These are phyloP conservation scores for Nebria ingens DNA, from an alignment of 1,140 invertebrate species.

Conservation along the genomic window DNA sequence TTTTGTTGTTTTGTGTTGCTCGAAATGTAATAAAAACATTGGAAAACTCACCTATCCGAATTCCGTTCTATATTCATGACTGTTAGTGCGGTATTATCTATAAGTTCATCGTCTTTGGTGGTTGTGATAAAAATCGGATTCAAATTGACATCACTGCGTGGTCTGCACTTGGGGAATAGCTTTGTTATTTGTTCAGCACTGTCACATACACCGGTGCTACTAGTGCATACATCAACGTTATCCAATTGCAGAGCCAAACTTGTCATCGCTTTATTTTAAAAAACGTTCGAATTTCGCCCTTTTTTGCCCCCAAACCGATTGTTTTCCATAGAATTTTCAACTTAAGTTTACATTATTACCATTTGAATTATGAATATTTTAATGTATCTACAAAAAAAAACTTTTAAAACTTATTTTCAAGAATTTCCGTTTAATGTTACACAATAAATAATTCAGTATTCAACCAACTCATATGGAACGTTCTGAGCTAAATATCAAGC, in stretches of 20 bases:
- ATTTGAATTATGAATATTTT: too few relatives aligned
- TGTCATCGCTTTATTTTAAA: conserved; percentile 30
- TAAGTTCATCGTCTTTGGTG: conserved; percentile 32
- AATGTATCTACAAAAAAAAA: too few relatives aligned
- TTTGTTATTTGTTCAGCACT: conserved; percentile 64
- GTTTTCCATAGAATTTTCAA: too few relatives aligned
- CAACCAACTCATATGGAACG: too few relatives aligned
- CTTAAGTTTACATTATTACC: too few relatives aligned
- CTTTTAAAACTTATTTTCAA: too few relatives aligned
- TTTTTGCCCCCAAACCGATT: neutral
- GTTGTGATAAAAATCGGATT: conserved; percentile 37
- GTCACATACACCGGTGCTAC: conserved; percentile 19
- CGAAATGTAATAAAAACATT: too few relatives aligned
- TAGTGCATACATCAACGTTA: conserved; percentile 33
- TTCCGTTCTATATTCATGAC: conserved; percentile 35
- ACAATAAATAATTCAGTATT: too few relatives aligned
- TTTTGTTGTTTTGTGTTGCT: too few relatives aligned
- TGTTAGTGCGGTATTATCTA: conserved; percentile 26
- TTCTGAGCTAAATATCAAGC: too few relatives aligned
- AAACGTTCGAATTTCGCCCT: neutral
- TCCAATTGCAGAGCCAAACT: conserved; percentile 39
- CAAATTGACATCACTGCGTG: conserved; percentile 48
- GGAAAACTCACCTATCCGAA: conserved; percentile 33
- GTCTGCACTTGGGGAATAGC: conserved; percentile 73
- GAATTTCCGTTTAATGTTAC: too few relatives aligned